phyloP scores from a whole-genome alignment of 2,797 vertebrate genomes.

The Bradypodion pumilum region DNA sequence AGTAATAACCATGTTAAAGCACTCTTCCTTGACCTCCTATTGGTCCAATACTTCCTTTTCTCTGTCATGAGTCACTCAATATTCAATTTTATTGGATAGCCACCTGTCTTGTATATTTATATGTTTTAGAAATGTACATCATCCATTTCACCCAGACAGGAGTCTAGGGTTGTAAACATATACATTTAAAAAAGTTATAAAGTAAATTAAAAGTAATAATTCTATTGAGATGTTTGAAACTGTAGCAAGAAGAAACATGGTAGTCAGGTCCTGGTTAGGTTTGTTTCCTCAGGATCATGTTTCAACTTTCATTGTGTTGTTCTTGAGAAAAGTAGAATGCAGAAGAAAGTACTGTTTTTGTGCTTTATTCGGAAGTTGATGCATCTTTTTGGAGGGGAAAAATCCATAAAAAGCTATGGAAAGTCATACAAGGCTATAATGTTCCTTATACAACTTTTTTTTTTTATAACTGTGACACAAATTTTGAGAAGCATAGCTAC shows the following conservation, averaged over 20 bases:
- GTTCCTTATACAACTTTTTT: neutral
- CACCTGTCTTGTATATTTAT: too few relatives aligned
- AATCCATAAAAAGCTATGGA: neutral
- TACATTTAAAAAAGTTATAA: too few relatives aligned
- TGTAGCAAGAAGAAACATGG: neutral
- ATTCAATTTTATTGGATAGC: too few relatives aligned
- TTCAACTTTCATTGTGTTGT: neutral
- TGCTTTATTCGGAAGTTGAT: neutral
- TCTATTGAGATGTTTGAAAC: neutral
- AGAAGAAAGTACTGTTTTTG: neutral
- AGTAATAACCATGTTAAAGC: too few relatives aligned
- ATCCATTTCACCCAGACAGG: too few relatives aligned
- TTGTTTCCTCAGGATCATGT: neutral
- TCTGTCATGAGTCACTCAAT: too few relatives aligned
- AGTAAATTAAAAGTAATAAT: neutral
- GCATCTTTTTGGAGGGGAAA: neutral
- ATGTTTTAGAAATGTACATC: too few relatives aligned
- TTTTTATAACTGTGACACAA: conserved; percentile 16
- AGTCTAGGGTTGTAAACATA: too few relatives aligned
- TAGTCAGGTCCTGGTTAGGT: neutral
- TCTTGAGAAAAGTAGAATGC: neutral
- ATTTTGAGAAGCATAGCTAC: neutral
- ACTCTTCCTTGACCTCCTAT: too few relatives aligned
- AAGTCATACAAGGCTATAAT: neutral
- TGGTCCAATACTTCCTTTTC: too few relatives aligned